Evolutionary conservation across 2,113 vertebrate genomes (phyloP).

Genomic region (Melanerpes aurifrons): DNA sequence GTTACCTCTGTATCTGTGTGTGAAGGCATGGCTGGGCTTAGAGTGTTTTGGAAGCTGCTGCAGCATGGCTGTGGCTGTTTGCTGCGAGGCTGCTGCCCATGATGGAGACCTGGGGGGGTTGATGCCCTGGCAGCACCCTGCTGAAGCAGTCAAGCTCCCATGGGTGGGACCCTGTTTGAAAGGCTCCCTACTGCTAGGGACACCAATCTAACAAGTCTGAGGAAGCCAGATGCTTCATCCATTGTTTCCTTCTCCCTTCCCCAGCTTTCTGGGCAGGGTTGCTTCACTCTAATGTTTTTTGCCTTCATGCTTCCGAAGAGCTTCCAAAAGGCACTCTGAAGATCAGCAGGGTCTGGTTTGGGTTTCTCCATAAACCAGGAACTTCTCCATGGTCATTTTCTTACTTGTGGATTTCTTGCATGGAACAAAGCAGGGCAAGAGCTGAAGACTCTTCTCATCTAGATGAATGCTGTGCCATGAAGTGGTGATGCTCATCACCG

Average conservation of each 20-base stretch:
- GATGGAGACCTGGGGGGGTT: rapidly evolving
- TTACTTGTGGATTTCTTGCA: rapidly evolving
- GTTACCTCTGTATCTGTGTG: too few species aligned
- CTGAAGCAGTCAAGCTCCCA: rapidly evolving
- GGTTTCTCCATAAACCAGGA: not conserved
- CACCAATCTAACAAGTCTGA: rapidly evolving
- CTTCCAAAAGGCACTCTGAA: rapidly evolving
- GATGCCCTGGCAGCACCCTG: rapidly evolving
- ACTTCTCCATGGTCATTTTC: rapidly evolving
- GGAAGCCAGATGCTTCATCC: rapidly evolving
- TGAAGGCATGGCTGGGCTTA: rapidly evolving
- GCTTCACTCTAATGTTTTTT: not conserved
- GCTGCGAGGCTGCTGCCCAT: rapidly evolving
- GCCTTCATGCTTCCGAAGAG: rapidly evolving
- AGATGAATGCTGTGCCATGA: rapidly evolving
- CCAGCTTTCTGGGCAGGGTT: not conserved
- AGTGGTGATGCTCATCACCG: rapidly evolving
- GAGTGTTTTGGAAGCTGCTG: not conserved
- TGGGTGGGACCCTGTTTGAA: rapidly evolving
- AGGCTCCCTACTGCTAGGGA: not conserved
- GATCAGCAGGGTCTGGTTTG: rapidly evolving
- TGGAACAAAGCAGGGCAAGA: rapidly evolving
- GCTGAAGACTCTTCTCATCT: rapidly evolving
- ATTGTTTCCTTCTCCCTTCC: not conserved
- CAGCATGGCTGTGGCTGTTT: rapidly evolving